Evolutionary conservation across 35 echinoderm and acorn worm genomes (phyloP).

Genomic region (Amphiura filiformis): DNA sequence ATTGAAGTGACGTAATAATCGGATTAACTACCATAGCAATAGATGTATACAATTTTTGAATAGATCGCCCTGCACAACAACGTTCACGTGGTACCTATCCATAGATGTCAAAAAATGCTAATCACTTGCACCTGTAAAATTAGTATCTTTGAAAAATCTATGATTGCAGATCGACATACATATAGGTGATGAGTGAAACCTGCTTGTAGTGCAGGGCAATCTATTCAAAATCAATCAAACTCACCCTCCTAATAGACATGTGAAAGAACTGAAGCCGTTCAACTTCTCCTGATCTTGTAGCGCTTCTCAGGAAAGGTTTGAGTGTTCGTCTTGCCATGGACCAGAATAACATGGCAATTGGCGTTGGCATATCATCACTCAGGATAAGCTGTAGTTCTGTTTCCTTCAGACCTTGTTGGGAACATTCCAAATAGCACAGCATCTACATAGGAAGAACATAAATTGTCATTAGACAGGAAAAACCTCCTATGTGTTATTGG

Average conservation of each 20-base stretch:
- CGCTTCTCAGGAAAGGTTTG: conserved; percentile 69
- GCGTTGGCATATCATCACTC: conserved; percentile 64
- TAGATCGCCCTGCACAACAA: no score
- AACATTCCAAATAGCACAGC: conserved; percentile 74
- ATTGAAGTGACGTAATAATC: no score
- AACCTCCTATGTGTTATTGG: no score
- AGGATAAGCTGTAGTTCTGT: conserved; percentile 60
- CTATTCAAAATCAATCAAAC: not conserved
- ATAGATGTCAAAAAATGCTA: no score
- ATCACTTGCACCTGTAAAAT: no score
- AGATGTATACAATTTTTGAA: no score
- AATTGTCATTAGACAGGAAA: no score
- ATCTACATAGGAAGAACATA: no score
- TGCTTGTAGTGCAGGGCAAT: no score
- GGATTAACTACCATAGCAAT: no score
- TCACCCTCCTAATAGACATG: conserved; percentile 73
- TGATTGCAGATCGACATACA: not conserved
- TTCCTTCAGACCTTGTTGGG: conserved; percentile 60
- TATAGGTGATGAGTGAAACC: no score
- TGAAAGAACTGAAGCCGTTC: conserved; percentile 81
- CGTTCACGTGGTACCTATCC: no score
- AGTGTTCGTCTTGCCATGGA: conserved; percentile 76
- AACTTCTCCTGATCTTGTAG: conserved; percentile 45
- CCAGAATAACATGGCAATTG: conserved; percentile 69
- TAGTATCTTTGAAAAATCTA: not conserved